A percentile compares a stretch with the other conserved stretches of the same genome.
These are phyloP conservation scores for Zele albiditarsus DNA, from an alignment of 2,888 invertebrate genomes.

Conservation along the genomic window DNA sequence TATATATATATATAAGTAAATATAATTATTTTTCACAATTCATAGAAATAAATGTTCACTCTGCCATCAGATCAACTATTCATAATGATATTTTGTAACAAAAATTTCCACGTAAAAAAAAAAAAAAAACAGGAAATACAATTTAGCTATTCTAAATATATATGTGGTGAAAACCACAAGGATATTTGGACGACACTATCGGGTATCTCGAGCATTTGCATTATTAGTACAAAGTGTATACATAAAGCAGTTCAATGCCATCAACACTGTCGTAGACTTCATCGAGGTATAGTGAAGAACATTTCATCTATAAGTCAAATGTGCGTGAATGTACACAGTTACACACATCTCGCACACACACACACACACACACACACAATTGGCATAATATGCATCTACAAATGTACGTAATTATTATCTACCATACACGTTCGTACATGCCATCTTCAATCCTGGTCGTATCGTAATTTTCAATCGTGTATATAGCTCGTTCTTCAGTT, in stretches of 20 bases:
- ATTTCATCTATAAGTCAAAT: too few species aligned
- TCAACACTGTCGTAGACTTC: background rate
- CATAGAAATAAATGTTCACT: background rate
- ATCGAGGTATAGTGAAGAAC: background rate
- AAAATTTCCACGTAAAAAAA: background rate
- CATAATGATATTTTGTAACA: background rate
- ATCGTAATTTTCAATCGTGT: too few species aligned
- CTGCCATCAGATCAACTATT: background rate
- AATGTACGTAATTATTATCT: too few species aligned
- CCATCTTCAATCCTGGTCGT: too few species aligned
- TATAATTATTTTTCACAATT: background rate
- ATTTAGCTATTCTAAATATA: background rate
- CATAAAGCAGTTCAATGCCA: background rate
- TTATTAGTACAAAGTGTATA: too few species aligned
- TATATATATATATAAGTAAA: background rate
- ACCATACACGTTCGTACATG: too few species aligned
- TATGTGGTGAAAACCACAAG: too few species aligned
- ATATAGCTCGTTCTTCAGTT: too few species aligned
- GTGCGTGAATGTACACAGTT: too few species aligned
- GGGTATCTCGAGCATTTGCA: background rate
- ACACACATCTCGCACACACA: too few species aligned
- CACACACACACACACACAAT: too few species aligned
- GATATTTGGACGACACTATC: conserved; percentile 19
- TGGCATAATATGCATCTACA: too few species aligned
- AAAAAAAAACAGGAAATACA: background rate